Evolutionary conservation across 2,797 vertebrate species (phyloP).

Genomic region (Falco naumanni): DNA sequence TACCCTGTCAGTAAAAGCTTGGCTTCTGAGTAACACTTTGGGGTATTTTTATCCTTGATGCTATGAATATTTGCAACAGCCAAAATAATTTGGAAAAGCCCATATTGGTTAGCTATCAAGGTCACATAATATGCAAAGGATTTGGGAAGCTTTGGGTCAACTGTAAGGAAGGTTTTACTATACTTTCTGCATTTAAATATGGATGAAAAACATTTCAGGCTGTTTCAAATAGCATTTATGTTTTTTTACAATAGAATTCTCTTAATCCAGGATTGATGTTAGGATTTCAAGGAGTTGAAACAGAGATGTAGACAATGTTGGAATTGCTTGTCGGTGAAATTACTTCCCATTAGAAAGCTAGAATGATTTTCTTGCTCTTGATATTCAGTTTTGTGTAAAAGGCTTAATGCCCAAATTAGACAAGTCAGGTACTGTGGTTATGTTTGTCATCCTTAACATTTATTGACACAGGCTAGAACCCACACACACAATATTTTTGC

Average conservation of each 20-base stretch:
- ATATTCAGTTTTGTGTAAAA: slow-evolving; percentile 9
- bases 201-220: neutral
- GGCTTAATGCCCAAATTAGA: neutral
- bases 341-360: neutral
- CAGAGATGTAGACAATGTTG: neutral
- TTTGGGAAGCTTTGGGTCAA: neutral
- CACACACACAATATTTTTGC: neutral
- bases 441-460: neutral
- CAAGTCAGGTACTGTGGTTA: neutral
- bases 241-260: slow-evolving; percentile 6
- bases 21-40: neutral
- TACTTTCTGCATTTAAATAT: neutral
- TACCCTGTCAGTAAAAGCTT: neutral
- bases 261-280: neutral
- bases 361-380: neutral
- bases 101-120: neutral
- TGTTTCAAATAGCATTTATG: neutral
- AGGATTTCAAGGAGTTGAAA: neutral
- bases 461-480: neutral
- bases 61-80: neutral
- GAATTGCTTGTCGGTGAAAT: neutral
- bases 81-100: neutral
- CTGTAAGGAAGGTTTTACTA: neutral
- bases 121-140: neutral
- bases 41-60: neutral